Conservation (phyloP, 1,140 invertebrate species). For the Nylanderia fulva region DNA sequence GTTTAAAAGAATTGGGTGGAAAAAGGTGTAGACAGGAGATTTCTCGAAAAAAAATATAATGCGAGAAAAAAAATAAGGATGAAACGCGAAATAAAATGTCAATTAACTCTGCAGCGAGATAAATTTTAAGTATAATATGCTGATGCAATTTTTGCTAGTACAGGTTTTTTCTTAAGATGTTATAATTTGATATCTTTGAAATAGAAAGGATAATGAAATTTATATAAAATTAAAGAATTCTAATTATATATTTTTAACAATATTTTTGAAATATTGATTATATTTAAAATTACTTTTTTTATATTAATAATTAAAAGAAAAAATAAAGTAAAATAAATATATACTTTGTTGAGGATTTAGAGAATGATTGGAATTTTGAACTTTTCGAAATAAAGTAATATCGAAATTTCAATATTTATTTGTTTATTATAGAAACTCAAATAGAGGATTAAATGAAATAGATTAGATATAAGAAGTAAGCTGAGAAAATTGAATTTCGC, state of each 20-base stretch:
- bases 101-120: not conserved
- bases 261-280: no score
- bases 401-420: slow-evolving; percentile 3
- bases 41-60: not conserved
- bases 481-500: not conserved
- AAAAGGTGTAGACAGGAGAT: not conserved
- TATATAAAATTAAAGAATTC: no score
- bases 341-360: not conserved
- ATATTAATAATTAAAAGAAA: not conserved
- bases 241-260: no score
- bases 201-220: no score
- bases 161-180: no score
- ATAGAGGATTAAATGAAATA: slow-evolving; percentile 9
- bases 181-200: no score
- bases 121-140: not conserved
- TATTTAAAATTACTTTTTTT: no score
- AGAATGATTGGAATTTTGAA: not conserved
- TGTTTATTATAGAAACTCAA: slow-evolving; percentile 2
- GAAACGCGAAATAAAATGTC: not conserved
- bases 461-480: not conserved
- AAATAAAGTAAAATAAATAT: not conserved
- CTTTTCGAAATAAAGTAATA: not conserved
- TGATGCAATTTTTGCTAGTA: no score
- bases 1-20: not conserved
- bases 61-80: not conserved